These are phyloP conservation scores for Mixornis gularis DNA, from an alignment of 2,113 vertebrate genomes.

Conservation along the genomic window DNA sequence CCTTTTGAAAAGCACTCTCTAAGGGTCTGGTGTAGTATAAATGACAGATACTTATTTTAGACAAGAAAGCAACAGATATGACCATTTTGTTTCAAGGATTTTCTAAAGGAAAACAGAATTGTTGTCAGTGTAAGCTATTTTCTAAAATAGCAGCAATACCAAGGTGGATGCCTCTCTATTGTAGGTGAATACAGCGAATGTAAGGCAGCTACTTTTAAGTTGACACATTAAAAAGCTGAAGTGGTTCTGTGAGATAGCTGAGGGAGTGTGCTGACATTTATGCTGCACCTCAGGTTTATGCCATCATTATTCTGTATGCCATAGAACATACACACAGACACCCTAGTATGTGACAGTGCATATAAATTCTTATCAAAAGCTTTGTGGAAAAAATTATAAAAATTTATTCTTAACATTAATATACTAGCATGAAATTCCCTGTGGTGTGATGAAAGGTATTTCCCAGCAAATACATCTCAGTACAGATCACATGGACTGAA, in stretches of 20 bases:
- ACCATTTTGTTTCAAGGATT: conserved; percentile 33
- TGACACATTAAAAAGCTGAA: conserved; percentile 32
- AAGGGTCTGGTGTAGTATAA: background rate
- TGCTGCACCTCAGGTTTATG: background rate
- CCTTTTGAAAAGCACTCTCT: conserved; percentile 25
- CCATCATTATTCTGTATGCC: background rate
- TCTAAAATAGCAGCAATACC: background rate
- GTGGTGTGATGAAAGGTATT: background rate
- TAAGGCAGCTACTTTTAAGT: background rate
- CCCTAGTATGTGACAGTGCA: background rate
- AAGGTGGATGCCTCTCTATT: background rate
- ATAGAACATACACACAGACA: background rate
- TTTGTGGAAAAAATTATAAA: background rate
- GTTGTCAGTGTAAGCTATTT: conserved; percentile 41
- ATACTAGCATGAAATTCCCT: background rate
- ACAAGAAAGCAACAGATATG: background rate
- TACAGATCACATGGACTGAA: background rate
- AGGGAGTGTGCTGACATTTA: conserved; percentile 2
- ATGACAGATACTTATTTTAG: conserved; percentile 19
- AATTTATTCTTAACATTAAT: background rate
- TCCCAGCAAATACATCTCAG: background rate
- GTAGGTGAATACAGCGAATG: background rate
- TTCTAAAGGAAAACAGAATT: conserved; percentile 23
- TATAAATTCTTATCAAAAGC: background rate
- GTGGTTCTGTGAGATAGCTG: background rate